Conservation (phyloP, 2,888 invertebrate species). For the Mylabris sibirica region DNA sequence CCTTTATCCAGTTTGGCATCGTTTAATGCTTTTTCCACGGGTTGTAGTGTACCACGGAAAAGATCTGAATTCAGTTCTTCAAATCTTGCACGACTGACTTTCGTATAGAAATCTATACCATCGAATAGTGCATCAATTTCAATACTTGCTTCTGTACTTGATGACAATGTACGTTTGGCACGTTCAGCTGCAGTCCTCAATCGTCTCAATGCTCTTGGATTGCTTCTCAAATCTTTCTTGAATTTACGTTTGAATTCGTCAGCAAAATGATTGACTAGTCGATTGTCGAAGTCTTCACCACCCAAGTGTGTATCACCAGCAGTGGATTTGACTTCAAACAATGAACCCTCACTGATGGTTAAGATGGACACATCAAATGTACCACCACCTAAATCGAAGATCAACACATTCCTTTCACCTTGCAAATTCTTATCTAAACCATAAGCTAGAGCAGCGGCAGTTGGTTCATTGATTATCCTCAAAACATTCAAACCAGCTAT, state of each 20-base stretch:
- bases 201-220: slow-evolving; percentile 89
- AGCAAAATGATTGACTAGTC: slow-evolving; percentile 88
- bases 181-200: slow-evolving; percentile 87
- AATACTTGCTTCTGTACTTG: slow-evolving; percentile 87
- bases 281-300: slow-evolving; percentile 92
- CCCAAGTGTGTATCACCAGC: slow-evolving; percentile 95
- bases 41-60: slow-evolving; percentile 95
- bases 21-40: slow-evolving; percentile 93
- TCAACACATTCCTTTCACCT: background rate
- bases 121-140: slow-evolving; percentile 96
- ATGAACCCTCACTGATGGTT: too few relatives aligned
- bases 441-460: slow-evolving; percentile 91
- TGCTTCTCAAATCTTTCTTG: slow-evolving; percentile 85
- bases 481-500: slow-evolving; percentile 91
- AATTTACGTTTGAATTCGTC: slow-evolving; percentile 93
- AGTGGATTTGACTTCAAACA: slow-evolving; percentile 83
- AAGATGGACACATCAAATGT: too few relatives aligned
- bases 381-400: too few relatives aligned
- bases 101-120: slow-evolving; percentile 95
- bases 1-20: slow-evolving; percentile 97
- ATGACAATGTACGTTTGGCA: slow-evolving; percentile 86
- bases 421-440: slow-evolving; percentile 85
- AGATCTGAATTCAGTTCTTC: slow-evolving; percentile 96
- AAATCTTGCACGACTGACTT: slow-evolving; percentile 95
- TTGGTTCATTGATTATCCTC: slow-evolving; percentile 92